phyloP scores from a whole-genome alignment of 2,888 invertebrate species.

The Leptopilina drosophilae region DNA sequence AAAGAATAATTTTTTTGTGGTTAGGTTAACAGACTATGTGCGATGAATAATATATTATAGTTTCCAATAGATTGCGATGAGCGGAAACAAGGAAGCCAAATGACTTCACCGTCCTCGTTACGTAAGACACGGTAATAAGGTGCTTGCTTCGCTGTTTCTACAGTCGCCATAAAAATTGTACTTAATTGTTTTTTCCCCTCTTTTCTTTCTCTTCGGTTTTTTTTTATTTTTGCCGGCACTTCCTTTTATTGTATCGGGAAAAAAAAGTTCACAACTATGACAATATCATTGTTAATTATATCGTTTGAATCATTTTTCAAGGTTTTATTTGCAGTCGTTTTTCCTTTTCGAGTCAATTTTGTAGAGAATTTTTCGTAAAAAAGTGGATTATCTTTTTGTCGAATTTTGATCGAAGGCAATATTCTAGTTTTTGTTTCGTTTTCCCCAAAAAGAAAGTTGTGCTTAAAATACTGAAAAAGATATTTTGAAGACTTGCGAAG shows the following conservation, averaged over 20 bases:
- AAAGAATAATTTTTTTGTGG: no score
- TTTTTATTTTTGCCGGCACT: constrained; percentile 8
- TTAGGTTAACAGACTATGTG: not conserved
- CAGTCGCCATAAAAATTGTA: constrained; percentile 26
- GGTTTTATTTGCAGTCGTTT: not conserved
- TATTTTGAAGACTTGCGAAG: no score
- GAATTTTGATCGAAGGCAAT: no score
- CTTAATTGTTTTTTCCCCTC: constrained; percentile 13
- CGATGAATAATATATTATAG: constrained; percentile 1
- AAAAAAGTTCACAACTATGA: constrained; percentile 34
- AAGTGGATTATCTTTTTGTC: no score
- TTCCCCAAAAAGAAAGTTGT: no score
- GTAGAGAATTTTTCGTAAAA: no score
- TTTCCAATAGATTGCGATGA: constrained; percentile 7
- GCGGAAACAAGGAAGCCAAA: constrained; percentile 57
- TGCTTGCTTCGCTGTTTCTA: constrained; percentile 30
- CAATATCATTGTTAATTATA: not conserved
- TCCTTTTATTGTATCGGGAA: constrained; percentile 25
- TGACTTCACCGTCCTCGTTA: constrained; percentile 61
- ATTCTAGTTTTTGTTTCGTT: no score
- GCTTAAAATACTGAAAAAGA: no score
- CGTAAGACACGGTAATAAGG: constrained; percentile 57
- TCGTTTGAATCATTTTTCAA: constrained; percentile 2
- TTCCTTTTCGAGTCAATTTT: not conserved
- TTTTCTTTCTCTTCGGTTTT: not conserved